These are phyloP conservation scores for Grammomys dolichurus DNA, from an alignment of 2,113 vertebrate genomes.

Conservation along the genomic window DNA sequence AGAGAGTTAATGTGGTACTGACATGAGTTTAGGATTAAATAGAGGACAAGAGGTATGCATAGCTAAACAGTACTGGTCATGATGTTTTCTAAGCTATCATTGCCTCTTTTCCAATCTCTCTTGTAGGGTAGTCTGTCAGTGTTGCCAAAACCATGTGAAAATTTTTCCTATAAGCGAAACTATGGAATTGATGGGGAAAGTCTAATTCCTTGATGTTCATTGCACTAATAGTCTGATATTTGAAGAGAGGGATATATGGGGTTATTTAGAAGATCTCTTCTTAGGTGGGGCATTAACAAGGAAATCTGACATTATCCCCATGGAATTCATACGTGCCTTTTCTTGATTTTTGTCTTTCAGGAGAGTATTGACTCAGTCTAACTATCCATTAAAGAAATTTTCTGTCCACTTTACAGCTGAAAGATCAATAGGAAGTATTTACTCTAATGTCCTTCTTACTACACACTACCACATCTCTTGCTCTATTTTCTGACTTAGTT, in stretches of 20 bases:
- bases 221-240: background rate
- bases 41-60: background rate
- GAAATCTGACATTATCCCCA: background rate
- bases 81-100: background rate
- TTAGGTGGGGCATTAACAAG: no score
- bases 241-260: no score
- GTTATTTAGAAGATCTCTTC: background rate
- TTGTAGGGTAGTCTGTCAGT: background rate
- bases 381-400: background rate
- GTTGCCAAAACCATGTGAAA: no score
- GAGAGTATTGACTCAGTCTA: background rate
- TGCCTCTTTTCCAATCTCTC: background rate
- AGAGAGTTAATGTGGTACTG: no score
- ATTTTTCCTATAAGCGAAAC: background rate
- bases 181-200: no score
- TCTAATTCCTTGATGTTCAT: background rate
- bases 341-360: background rate
- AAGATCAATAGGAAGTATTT: background rate
- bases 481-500: background rate
- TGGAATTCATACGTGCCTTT: background rate
- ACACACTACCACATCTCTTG: background rate
- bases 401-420: background rate
- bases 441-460: background rate
- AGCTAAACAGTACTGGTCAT: background rate
- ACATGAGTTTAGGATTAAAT: no score